Evolutionary conservation across 1,140 invertebrate genomes (phyloP).

Genomic region (Calliphora vicina): DNA sequence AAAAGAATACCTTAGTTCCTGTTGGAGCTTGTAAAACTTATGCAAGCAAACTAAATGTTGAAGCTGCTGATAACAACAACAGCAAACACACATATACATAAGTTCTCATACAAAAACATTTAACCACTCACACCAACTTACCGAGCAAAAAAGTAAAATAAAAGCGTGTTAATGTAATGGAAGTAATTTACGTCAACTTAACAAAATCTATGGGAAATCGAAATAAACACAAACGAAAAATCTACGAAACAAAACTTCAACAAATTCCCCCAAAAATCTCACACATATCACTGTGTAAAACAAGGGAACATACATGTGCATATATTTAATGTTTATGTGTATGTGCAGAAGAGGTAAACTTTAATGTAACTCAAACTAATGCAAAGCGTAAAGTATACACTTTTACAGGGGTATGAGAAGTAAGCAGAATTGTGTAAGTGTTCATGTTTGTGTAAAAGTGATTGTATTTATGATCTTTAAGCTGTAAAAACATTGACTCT

Average conservation of each 20-base stretch:
- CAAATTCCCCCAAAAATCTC: background rate
- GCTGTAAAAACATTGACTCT: slow-evolving; percentile 37
- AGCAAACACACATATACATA: slow-evolving; percentile 20
- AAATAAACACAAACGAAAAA: background rate
- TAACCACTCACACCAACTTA: background rate
- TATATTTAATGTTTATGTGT: slow-evolving; percentile 34
- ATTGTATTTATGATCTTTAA: slow-evolving; percentile 12
- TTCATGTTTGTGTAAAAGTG: background rate
- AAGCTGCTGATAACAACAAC: background rate
- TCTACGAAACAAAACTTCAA: background rate
- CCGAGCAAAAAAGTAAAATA: background rate
- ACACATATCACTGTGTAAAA: background rate
- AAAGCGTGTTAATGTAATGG: slow-evolving; percentile 59
- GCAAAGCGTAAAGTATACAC: too few relatives aligned
- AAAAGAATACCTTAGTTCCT: slow-evolving; percentile 6
- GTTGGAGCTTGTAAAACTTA: background rate
- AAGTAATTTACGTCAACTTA: slow-evolving; percentile 63
- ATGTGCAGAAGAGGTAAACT: slow-evolving; percentile 36
- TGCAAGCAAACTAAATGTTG: background rate
- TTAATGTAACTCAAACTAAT: background rate
- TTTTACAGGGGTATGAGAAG: background rate
- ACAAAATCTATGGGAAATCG: slow-evolving; percentile 48
- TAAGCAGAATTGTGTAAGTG: background rate
- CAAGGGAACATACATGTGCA: background rate
- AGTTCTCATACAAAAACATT: slow-evolving; percentile 28